Conservation (phyloP, 1,140 invertebrate species). For the Atopsyche davidsoni region DNA sequence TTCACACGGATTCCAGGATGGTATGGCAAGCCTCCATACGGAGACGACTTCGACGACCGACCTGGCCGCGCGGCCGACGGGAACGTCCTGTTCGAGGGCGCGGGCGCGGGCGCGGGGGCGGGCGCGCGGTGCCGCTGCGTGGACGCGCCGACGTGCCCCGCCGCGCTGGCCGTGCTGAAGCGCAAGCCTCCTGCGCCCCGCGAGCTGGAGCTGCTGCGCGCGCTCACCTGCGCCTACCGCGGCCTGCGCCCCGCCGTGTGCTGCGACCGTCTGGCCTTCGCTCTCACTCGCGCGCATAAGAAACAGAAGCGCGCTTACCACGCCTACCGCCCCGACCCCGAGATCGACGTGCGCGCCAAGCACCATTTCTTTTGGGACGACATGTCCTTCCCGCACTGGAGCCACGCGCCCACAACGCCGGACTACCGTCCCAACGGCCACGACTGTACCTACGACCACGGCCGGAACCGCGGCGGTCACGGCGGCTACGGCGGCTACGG, state of each 20-base stretch:
- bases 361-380: conserved; percentile 26
- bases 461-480: conserved; percentile 4
- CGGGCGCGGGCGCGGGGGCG: background rate
- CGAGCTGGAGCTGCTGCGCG: conserved; percentile 16
- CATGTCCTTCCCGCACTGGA: conserved; percentile 25
- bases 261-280: conserved; percentile 17
- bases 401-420: conserved; percentile 9
- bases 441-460: conserved; percentile 6
- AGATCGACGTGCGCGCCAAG: conserved; percentile 4
- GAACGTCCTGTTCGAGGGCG: conserved; percentile 5
- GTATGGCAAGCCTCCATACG: too few relatives aligned
- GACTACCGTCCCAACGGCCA: conserved; percentile 5
- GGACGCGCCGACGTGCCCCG: conserved; percentile 15
- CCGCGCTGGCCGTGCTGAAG: conserved; percentile 11
- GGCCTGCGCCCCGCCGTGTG: conserved; percentile 18
- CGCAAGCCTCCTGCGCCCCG: conserved; percentile 2
- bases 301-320: conserved; percentile 26
- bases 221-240: conserved; percentile 18
- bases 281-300: conserved; percentile 10
- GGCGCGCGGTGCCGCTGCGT: conserved; percentile 16
- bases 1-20: too few relatives aligned
- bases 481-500: background rate
- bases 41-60: background rate
- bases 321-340: conserved; percentile 1
- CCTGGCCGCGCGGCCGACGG: background rate